A percentile compares a stretch with the other conserved stretches of the same genome.
These are phyloP conservation scores for Cataglyphis albicans DNA, from an alignment of 2,888 invertebrate species.

Conservation along the genomic window DNA sequence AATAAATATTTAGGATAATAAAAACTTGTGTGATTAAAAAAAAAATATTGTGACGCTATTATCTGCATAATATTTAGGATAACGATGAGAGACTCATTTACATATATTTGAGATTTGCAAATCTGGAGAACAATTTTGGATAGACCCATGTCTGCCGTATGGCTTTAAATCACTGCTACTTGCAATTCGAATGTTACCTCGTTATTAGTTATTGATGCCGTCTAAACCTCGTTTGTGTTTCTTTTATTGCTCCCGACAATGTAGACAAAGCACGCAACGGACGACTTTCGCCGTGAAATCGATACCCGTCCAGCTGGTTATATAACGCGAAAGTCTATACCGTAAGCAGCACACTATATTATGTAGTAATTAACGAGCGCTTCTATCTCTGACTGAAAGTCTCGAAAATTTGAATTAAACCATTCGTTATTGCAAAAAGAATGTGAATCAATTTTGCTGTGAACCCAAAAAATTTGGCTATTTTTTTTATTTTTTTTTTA, in stretches of 20 bases:
- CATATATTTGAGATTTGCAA: background rate
- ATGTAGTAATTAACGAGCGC: slow-evolving; percentile 36
- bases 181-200: slow-evolving; percentile 18
- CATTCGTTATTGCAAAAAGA: background rate
- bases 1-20: background rate
- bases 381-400: background rate
- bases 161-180: background rate
- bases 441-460: background rate
- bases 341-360: slow-evolving; percentile 28
- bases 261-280: slow-evolving; percentile 70
- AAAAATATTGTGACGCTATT: background rate
- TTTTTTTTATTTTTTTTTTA: too few species aligned
- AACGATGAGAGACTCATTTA: background rate
- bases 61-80: background rate
- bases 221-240: slow-evolving; percentile 53
- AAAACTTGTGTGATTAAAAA: background rate
- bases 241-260: slow-evolving; percentile 68
- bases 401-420: background rate
- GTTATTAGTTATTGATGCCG: slow-evolving; percentile 51
- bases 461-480: background rate
- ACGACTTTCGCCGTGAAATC: slow-evolving; percentile 64
- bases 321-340: slow-evolving; percentile 40
- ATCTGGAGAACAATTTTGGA: background rate
- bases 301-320: slow-evolving; percentile 53
- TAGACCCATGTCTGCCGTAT: background rate